Base-by-base conservation (phyloP, 1,140 invertebrate species). In the Tetramorium simillimum region DNA sequence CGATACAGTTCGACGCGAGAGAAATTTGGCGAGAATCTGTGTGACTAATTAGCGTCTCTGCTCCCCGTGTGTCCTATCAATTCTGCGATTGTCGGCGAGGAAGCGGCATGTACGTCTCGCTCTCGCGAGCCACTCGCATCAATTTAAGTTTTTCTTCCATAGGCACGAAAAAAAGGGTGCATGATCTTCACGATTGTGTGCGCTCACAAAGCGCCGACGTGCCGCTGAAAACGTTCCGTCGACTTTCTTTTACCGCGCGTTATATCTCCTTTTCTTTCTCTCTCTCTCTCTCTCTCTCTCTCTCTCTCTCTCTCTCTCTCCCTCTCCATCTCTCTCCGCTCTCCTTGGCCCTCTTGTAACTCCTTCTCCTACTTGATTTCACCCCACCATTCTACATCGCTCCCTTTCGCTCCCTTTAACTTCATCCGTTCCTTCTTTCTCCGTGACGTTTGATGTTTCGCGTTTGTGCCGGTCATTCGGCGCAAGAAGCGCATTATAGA, bases 161-260 rank as follows among this genome's bases (percentile, higher is more conserved):
- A 76, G 33, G 73, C 84, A 88, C 88, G 87, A 93, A 94, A 93
- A 69, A 91, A 94, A 93, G 92, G 70, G 89, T 88, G 92, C 89
- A 93, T 92, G 94, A 94, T 94, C 94, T 93, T 93, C 65, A 93
- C 91, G 94, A 95, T 94, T 94, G 93, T 93, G 93, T 91, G 90
- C 84, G 65, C 88, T 92, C 91, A 93, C 94, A 95, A 94, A 90
- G 94, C 88, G 93, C 94, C 94, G 94, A 94, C 94, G 90, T 91
- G 92, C 92, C 90, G 91, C 91, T 94, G 93, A 91, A 94, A 94
- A 93, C 90, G 91, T 89, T 93, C 89, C 85, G 89, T 91, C 91
- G 88, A 86, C 89, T 89, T 89, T 87, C 90, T 86, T 88, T 89
- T 89, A 87, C 85, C 87, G 90, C 89, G 87, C 90, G 80, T 65